Evolutionary conservation across 2,113 vertebrate species (phyloP), one percentile per base, ranked within the genome.

Genomic region (Poeciliopsis turrubarensis): DNA sequence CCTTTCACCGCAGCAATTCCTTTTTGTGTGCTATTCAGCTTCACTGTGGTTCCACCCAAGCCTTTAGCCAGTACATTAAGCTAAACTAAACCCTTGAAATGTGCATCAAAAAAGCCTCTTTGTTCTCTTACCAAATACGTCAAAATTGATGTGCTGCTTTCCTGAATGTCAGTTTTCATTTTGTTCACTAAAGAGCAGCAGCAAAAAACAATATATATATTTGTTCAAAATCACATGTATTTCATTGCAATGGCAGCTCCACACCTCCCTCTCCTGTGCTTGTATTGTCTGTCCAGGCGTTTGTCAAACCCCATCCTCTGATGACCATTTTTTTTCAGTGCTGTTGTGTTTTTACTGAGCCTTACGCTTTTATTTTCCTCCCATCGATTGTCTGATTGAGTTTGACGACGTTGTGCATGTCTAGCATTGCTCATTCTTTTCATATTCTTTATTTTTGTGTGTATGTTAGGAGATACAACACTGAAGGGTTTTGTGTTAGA

Each of bases 81-180:
- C 92, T 92, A 93, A 91, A 84, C 72, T 76, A 89, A 90, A 91
- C 91, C 92, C 92, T 91, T 91, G 70, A 92, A 92, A 93, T 93
- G 92, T 93, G 92, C 91, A 91, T 84, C 11, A 82, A 78, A 88
- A 37, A 37, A 37, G 34, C 78, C 80, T 75, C 82, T 4, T 71
- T 73, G 27, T 73, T 83, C 80, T 78, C 78, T 64, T 86, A 73
- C 51, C 51, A 57, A 81, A 79, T 70, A 66, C 39, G 74, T 88
- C 72, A 73, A 76, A 79, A 77, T 80, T n/a, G 57, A 61, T 71
- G 73, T 89, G 83, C 81, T 89, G 80, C 82, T 87, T 89, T 86
- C 66, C 84, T 87, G 84, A 91, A 91, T 91, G 90, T 92, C 76
- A 83, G 68, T 91, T 89, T 83, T 87, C 54, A 74, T 77, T 57